These are phyloP conservation scores for Chironomus striatipennis DNA, from an alignment of 1,140 invertebrate species.

Conservation along the genomic window DNA sequence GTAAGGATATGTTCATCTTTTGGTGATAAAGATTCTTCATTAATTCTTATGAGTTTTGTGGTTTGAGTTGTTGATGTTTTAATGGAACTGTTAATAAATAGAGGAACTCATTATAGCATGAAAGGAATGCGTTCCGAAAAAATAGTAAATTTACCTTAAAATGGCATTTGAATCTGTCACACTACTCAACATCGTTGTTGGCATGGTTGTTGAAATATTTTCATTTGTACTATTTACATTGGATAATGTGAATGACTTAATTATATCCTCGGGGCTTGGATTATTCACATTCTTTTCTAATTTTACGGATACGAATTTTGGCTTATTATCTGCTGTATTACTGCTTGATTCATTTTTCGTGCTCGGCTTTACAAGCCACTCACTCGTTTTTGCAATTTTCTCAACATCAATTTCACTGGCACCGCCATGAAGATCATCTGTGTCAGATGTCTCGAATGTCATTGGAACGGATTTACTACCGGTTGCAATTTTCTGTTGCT, in stretches of 20 bases:
- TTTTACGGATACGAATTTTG: not conserved
- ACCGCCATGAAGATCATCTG: not conserved
- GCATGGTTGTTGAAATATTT: not conserved
- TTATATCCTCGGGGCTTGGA: not conserved
- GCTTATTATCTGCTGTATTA: not conserved
- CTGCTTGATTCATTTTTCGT: not conserved
- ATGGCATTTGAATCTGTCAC: constrained; percentile 7
- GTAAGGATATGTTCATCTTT: constrained; percentile 15
- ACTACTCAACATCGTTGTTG: not conserved
- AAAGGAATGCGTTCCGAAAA: not conserved
- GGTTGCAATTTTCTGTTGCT: constrained; percentile 15
- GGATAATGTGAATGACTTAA: not conserved
- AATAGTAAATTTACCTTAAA: not conserved
- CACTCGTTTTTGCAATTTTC: not conserved
- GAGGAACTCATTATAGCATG: no score
- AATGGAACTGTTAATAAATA: not conserved
- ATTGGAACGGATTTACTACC: constrained; percentile 21
- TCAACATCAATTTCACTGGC: not conserved
- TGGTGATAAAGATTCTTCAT: not conserved
- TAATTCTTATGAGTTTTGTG: not conserved
- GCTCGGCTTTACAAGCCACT: not conserved
- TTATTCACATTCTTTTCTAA: not conserved
- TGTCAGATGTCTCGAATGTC: constrained; percentile 21
- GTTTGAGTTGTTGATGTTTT: constrained; percentile 12
- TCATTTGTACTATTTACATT: constrained; percentile 22